Base-by-base conservation (phyloP, 2,888 invertebrate genomes). In the Drosophila paracracens region DNA sequence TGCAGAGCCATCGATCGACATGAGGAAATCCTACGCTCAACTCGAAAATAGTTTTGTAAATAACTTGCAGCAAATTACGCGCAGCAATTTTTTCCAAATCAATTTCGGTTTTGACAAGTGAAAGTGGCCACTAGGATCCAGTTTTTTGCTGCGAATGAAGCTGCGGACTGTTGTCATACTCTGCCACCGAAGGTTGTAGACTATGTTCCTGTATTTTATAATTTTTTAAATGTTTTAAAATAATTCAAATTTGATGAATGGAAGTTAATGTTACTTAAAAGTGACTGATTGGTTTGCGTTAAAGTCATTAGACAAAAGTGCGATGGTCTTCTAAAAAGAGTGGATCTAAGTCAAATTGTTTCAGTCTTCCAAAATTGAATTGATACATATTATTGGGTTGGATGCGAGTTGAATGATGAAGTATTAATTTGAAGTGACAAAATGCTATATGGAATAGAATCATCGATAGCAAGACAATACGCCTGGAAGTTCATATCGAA, bases 11-110 rank as follows among this genome's bases (percentile, higher is more conserved):
- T 64, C 63, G 60, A 78, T 76, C 78, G 73, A 77, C 64, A 69
- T 77, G 68, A 73, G 76, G 78, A 78, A 77, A 77, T 77, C 62
- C 68, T 62, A 76, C 60, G 57, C 43, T 64, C 61, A 62, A 63
- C 53, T 68, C 35, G 21, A 43, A 71, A 77, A 65, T 73, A 56
- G 60, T 73, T 78, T 77, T 68, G 58, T 48, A 56, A 66, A 77
- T 78, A 69, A 73, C 69, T 78, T 78, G 50, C 73, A 56, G 48
- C 63, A 79, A 79, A 71, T 68, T 68, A 68, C 66, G 74, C 64
- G 78, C 64, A 59, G 51, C 33, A 52, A 69, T 74, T 65, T 51
- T 48, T 57, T 53, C 5, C 5, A 27, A 36, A 25, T 51, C 52
- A 36, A 43, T 56, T 57, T 50, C 13, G 25, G 31, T 48, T 54